Evolutionary conservation across 1,140 invertebrate species (phyloP).

Genomic region (Sycophila sp.): DNA sequence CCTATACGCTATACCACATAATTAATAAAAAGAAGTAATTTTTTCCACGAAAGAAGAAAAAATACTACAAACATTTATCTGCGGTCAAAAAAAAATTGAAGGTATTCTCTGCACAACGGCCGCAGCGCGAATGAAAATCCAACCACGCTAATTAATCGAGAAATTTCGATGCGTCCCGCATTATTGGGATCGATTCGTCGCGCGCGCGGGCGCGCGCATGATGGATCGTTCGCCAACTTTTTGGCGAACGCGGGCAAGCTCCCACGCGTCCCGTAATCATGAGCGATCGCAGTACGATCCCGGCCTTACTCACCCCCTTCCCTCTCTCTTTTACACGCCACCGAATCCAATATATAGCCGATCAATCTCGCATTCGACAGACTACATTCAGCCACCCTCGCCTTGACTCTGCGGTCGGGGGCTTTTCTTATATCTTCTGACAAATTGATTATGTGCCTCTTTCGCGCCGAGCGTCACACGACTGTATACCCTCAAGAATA

Average conservation of each 20-base stretch:
- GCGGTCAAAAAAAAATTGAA: no score
- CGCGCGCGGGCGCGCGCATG: slow-evolving; percentile 22
- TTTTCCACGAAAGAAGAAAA: no score
- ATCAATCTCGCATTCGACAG: slow-evolving; percentile 27
- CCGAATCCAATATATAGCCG: neutral
- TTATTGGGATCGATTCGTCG: slow-evolving; percentile 42
- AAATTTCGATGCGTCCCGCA: slow-evolving; percentile 27
- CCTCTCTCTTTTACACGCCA: neutral
- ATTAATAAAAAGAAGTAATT: no score
- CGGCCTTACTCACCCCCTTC: no score
- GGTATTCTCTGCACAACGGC: no score
- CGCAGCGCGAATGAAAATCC: no score
- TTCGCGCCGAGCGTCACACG: no score
- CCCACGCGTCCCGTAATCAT: slow-evolving; percentile 21
- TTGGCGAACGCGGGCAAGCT: slow-evolving; percentile 10
- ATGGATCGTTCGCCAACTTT: slow-evolving; percentile 37
- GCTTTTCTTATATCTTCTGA: neutral
- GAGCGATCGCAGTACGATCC: slow-evolving; percentile 14
- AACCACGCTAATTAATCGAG: slow-evolving; percentile 21
- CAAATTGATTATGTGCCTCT: slow-evolving; percentile 13
- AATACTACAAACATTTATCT: no score
- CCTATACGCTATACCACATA: no score
- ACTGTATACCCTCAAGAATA: no score
- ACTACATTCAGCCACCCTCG: neutral
- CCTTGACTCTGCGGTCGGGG: neutral